These are phyloP conservation scores for Anagrus nilaparvatae DNA, from an alignment of 1,140 invertebrate genomes.

Conservation along the genomic window DNA sequence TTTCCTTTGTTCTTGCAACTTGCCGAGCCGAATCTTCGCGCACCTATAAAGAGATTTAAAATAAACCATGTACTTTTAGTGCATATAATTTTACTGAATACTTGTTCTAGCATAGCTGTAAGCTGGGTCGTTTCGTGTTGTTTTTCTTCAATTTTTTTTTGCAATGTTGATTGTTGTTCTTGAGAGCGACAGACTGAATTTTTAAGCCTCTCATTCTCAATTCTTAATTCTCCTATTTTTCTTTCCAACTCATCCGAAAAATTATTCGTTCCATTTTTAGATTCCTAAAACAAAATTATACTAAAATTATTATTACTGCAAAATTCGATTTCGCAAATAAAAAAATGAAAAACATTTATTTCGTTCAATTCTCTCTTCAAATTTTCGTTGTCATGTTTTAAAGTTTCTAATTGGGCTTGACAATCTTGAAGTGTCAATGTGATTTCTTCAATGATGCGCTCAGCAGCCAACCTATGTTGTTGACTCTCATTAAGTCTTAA, in stretches of 20 bases:
- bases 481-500: constrained; percentile 58
- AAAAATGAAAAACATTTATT: constrained; percentile 1
- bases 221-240: constrained; percentile 38
- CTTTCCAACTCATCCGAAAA: constrained; percentile 44
- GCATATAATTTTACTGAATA: constrained; percentile 11
- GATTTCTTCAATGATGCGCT: constrained; percentile 52
- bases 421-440: too few relatives aligned
- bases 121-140: constrained; percentile 47
- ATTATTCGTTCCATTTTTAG: constrained; percentile 38
- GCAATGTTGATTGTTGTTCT: constrained; percentile 26
- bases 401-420: too few relatives aligned
- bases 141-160: constrained; percentile 36
- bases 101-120: constrained; percentile 53
- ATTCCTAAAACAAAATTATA: constrained; percentile 30
- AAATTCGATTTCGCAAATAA: not conserved
- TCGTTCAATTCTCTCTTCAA: not conserved
- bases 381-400: too few relatives aligned
- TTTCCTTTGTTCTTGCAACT: constrained; percentile 54
- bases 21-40: constrained; percentile 62
- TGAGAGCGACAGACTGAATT: constrained; percentile 35
- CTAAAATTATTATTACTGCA: constrained; percentile 12
- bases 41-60: constrained; percentile 25
- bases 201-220: constrained; percentile 42
- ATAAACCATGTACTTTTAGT: too few relatives aligned
- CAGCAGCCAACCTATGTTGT: constrained; percentile 50